Evolutionary conservation across 2,888 invertebrate species (phyloP).

Genomic region (Idaea aversata): DNA sequence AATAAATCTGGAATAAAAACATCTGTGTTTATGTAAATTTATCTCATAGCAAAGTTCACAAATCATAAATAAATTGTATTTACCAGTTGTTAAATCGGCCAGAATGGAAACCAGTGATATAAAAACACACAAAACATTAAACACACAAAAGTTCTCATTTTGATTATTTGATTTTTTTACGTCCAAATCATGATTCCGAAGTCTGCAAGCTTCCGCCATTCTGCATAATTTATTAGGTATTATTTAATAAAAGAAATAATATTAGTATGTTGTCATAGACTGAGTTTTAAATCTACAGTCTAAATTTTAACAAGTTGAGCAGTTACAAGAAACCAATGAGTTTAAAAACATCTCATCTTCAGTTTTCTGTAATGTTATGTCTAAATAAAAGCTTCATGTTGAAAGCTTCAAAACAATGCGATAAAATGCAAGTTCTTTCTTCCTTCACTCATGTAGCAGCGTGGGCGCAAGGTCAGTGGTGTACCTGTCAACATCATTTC

Average conservation of each 20-base stretch:
- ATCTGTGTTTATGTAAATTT: background rate
- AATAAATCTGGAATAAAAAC: constrained; percentile 73
- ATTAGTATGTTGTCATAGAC: no score
- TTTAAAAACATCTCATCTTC: constrained; percentile 20
- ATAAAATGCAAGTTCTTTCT: constrained; percentile 5
- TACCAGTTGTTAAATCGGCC: constrained; percentile 81
- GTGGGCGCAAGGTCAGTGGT: constrained; percentile 32
- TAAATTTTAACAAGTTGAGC: constrained; percentile 22
- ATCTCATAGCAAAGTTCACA: background rate
- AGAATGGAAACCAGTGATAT: constrained; percentile 80
- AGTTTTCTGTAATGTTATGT: background rate
- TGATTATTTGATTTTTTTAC: constrained; percentile 56
- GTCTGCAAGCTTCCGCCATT: constrained; percentile 74
- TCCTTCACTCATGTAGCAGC: constrained; percentile 24
- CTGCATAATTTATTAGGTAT: constrained; percentile 25
- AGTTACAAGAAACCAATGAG: constrained; percentile 11
- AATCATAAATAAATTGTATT: background rate
- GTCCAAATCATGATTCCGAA: constrained; percentile 54
- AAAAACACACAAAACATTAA: constrained; percentile 77
- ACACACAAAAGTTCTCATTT: constrained; percentile 73
- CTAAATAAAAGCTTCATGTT: background rate
- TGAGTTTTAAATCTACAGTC: constrained; percentile 11
- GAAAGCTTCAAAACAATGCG: constrained; percentile 19
- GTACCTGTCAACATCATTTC: background rate
- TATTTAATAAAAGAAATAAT: background rate